Evolutionary conservation across 2,113 vertebrate species (phyloP).

Genomic region (Camelus bactrianus): DNA sequence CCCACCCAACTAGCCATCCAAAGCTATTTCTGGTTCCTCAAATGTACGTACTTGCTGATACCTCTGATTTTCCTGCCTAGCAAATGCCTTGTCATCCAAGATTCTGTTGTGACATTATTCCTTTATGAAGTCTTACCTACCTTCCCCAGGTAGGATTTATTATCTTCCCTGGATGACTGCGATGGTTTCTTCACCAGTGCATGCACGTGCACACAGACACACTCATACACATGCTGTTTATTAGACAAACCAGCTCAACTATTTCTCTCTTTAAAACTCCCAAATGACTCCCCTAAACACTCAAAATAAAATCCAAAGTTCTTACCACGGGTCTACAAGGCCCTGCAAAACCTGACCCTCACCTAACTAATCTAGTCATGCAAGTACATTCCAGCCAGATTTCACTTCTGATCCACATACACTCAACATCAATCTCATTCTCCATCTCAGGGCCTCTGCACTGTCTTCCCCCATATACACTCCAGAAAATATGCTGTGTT

Average conservation of each 20-base stretch:
- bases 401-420: conserved; percentile 18
- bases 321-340: neutral
- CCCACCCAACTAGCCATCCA: neutral
- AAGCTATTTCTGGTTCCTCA: conserved; percentile 31
- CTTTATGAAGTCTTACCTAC: neutral
- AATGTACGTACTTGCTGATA: neutral
- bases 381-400: neutral
- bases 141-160: neutral
- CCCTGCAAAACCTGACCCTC: neutral
- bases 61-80: neutral
- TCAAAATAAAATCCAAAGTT: conserved; percentile 57
- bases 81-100: neutral
- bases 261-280: conserved; percentile 44
- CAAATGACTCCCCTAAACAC: conserved; percentile 23
- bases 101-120: neutral
- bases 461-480: neutral
- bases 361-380: neutral
- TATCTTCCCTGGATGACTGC: neutral
- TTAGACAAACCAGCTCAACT: neutral
- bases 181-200: neutral
- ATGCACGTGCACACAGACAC: neutral
- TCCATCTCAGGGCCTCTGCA: neutral
- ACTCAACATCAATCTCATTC: neutral
- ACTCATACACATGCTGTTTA: neutral
- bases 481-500: conserved; percentile 6